phyloP scores from a whole-genome alignment of 2,888 invertebrate genomes.

The Mesorhabditis spiculigera region DNA sequence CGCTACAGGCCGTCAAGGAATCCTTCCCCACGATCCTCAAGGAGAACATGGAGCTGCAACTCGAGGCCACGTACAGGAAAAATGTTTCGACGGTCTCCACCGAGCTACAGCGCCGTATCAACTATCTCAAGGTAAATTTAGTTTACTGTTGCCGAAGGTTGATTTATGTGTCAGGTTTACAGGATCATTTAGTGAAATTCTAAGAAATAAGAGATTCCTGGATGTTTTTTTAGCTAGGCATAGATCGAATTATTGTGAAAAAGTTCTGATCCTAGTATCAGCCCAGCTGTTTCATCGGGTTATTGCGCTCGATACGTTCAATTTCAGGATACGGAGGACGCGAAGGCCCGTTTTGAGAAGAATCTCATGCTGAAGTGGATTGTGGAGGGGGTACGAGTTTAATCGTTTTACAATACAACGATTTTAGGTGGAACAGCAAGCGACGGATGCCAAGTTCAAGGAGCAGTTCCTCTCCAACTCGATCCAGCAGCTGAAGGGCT shows the following conservation, averaged over 20 bases:
- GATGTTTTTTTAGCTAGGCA: no score
- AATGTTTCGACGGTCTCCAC: constrained; percentile 52
- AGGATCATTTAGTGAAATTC: no score
- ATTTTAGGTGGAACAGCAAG: constrained; percentile 48
- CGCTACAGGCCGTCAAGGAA: constrained; percentile 51
- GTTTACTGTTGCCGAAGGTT: no score
- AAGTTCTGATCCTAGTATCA: no score
- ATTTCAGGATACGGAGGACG: constrained; percentile 71
- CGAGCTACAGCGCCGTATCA: constrained; percentile 62
- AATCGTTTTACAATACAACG: not conserved
- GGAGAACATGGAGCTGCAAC: constrained; percentile 85
- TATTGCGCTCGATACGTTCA: no score
- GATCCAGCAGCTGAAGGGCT: constrained; percentile 51
- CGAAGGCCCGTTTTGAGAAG: constrained; percentile 81
- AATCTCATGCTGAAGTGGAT: constrained; percentile 93
- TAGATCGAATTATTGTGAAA: no score
- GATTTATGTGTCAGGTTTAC: no score
- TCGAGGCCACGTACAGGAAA: constrained; percentile 82
- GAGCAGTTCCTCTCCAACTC: constrained; percentile 55
- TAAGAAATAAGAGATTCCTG: no score
- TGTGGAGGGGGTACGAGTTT: constrained; percentile 70
- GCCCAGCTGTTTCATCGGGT: no score
- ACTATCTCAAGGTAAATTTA: constrained; percentile 71
- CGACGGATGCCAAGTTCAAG: constrained; percentile 51
- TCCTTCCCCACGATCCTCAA: constrained; percentile 53